Conservation (phyloP, 2,113 vertebrate genomes). For the Mohoua ochrocephala region DNA sequence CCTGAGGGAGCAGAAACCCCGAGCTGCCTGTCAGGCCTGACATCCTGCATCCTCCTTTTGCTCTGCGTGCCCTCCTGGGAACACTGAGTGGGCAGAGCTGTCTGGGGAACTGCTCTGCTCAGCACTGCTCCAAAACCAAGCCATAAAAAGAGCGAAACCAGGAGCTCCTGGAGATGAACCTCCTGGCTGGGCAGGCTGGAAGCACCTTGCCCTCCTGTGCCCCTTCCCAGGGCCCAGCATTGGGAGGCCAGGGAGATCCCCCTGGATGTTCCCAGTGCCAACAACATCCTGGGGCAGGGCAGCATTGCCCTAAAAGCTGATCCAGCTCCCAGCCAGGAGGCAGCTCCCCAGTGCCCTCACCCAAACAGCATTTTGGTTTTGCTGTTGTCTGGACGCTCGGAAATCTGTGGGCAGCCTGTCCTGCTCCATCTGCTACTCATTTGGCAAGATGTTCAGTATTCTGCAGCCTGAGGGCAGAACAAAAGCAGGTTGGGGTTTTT, state of each 20-base stretch:
- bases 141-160: not conserved
- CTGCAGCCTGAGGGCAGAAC: not conserved
- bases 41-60: not conserved
- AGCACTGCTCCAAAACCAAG: not conserved
- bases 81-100: not conserved
- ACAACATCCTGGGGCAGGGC: not conserved
- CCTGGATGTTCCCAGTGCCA: not conserved
- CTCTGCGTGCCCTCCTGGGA: not conserved
- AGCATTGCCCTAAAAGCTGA: not conserved
- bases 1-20: not conserved
- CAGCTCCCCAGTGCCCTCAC: not conserved
- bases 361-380: not conserved
- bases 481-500: not conserved
- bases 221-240: not conserved
- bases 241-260: not conserved
- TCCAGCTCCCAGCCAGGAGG: not conserved
- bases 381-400: not conserved
- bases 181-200: not conserved
- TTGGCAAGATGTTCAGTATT: not conserved
- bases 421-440: conserved; percentile 24
- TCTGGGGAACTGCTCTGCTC: not conserved
- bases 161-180: not conserved
- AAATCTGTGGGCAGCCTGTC: not conserved
- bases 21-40: not conserved
- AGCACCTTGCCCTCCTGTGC: not conserved